phyloP scores from a whole-genome alignment of 2,888 invertebrate genomes.

The Cryptosula pallasiana region DNA sequence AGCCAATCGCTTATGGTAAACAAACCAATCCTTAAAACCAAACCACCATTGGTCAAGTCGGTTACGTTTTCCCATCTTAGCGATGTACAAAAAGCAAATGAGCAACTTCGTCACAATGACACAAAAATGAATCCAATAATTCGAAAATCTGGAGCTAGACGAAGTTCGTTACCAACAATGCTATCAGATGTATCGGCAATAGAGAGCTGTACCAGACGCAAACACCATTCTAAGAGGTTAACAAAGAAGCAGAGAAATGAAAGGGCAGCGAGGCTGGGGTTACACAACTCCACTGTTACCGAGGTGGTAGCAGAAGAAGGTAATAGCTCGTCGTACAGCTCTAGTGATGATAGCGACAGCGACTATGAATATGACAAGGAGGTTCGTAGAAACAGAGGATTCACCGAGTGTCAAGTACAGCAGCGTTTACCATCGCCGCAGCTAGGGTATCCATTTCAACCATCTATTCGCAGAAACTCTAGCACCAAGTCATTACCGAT shows the following conservation, averaged over 20 bases:
- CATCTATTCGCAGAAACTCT: background rate
- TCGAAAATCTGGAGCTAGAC: background rate
- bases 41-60: background rate
- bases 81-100: conserved; percentile 11
- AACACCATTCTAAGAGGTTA: background rate
- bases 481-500: conserved; percentile 16
- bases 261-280: background rate
- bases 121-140: conserved; percentile 15
- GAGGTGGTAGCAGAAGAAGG: background rate
- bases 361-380: conserved; percentile 17
- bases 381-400: background rate
- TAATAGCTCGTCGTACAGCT: background rate
- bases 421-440: background rate
- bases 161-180: conserved; percentile 8
- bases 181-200: background rate
- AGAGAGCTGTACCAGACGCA: background rate
- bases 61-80: conserved; percentile 13
- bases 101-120: background rate
- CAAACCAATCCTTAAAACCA: background rate
- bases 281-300: background rate
- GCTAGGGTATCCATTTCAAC: background rate
- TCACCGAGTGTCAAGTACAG: background rate
- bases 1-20: background rate
- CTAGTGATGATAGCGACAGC: conserved; percentile 15
- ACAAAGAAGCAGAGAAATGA: background rate